Evolutionary conservation across 2,888 invertebrate species (phyloP), one percentile per base, ranked within the genome.

Genomic region (Plemyria rubiginata): DNA sequence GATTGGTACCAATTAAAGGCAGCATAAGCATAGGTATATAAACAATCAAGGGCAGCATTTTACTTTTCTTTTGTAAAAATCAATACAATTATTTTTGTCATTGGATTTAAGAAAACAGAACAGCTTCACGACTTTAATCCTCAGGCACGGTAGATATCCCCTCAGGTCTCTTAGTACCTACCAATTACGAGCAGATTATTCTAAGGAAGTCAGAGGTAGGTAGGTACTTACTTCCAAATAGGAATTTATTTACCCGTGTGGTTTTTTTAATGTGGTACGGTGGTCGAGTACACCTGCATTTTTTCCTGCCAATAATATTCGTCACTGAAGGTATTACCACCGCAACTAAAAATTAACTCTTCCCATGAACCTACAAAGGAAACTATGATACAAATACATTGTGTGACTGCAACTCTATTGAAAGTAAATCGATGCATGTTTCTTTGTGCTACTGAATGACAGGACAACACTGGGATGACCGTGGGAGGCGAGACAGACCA

Each of bases 401-500:
- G 65, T 65, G 67, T 48, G 65, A 67, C 48, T 36, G 54, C 52
- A 68, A 54, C 41, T 54, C 41, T 13, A 57, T 59, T 58, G 53
- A 56, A 65, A 46, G 29, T 41, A 54, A n/a, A 64, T 16, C 38
- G 16, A 38, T 38, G 51, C 57, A 54, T 60, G 60, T 62, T 22
- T 48, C 54, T 52, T 67, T 67, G 59, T 68, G 43, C 56, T 11
- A 45, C 54, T 57, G 58, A 55, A 57, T 64, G 62, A 54, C 54
- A 43, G 49, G 50, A 50, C 54, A 53, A 55, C 11, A 49, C 49
- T 12, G 41, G 40, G 52, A 60, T 50, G 38, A 15, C 54, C 40
- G 81, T 84, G 80, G 79, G 84, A 81, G 29, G 9, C 50, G 15
- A 32, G 71, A 74, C 62, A n/a, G n/a, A n/a, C n/a, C n/a, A n/a